phyloP scores from a whole-genome alignment of 2,888 invertebrate genomes.

The Drosophila melanosoma region DNA sequence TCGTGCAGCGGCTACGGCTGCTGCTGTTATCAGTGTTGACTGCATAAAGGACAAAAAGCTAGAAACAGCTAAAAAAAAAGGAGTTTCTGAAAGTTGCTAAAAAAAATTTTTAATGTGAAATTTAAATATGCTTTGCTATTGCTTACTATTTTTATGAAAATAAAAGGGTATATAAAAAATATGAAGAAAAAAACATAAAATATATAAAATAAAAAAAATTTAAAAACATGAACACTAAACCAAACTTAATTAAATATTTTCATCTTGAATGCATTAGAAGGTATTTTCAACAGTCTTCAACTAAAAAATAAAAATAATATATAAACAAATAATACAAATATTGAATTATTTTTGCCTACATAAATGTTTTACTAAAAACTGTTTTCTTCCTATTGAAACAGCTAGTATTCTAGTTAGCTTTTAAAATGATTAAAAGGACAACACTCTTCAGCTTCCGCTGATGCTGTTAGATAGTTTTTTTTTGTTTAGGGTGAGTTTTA shows the following conservation, averaged over 20 bases:
- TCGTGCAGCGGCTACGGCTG: conserved; percentile 38
- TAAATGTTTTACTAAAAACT: background rate
- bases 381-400: background rate
- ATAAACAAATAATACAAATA: no score
- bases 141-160: background rate
- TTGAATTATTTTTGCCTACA: background rate
- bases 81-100: background rate
- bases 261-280: background rate
- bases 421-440: background rate
- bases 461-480: conserved; percentile 3
- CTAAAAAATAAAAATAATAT: no score
- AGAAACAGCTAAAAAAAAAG: background rate
- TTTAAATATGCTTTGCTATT: background rate
- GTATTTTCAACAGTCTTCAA: background rate
- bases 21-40: conserved; percentile 9
- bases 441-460: background rate
- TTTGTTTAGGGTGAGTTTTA: conserved; percentile 57
- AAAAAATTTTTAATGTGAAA: background rate
- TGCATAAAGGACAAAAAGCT: background rate
- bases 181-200: background rate
- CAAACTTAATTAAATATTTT: no score
- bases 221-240: background rate
- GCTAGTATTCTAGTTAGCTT: background rate
- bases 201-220: background rate
- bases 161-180: background rate